phyloP scores from a whole-genome alignment of 2,888 invertebrate genomes.

The Congeria kusceri region DNA sequence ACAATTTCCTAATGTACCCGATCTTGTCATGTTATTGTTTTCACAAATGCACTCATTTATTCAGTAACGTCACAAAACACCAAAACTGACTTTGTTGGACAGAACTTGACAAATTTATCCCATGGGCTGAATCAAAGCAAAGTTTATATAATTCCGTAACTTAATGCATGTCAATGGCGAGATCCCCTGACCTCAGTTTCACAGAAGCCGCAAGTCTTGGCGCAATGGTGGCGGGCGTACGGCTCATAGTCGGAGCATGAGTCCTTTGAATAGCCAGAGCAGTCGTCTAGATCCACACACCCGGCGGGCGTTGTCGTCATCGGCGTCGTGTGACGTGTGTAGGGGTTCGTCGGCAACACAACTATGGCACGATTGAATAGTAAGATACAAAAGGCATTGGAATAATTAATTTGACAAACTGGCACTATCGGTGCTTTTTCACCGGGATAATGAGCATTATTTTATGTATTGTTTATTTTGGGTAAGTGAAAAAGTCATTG shows the following conservation, averaged over 20 bases:
- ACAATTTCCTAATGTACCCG: too few relatives aligned
- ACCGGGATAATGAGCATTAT: too few relatives aligned
- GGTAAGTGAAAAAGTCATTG: too few relatives aligned
- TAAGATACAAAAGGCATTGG: background rate
- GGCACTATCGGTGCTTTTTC: too few relatives aligned
- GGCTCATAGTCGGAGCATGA: slow-evolving; percentile 67
- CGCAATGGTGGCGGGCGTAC: slow-evolving; percentile 67
- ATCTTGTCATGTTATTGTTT: too few relatives aligned
- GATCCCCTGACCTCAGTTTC: slow-evolving; percentile 22
- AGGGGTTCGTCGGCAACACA: slow-evolving; percentile 45
- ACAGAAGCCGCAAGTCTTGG: slow-evolving; percentile 64
- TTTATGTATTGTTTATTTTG: too few relatives aligned
- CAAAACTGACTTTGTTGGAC: too few relatives aligned
- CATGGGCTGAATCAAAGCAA: too few relatives aligned
- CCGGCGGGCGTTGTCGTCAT: slow-evolving; percentile 30
- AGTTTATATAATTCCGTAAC: too few relatives aligned
- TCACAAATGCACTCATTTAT: too few relatives aligned
- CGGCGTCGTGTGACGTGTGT: slow-evolving; percentile 44
- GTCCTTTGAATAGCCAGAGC: slow-evolving; percentile 61
- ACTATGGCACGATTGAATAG: slow-evolving; percentile 29
- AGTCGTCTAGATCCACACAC: slow-evolving; percentile 63
- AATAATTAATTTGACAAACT: background rate
- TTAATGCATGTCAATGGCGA: background rate
- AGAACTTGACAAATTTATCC: too few relatives aligned
- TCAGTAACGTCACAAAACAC: too few relatives aligned